Conservation (phyloP, 2,113 vertebrate genomes). For the zebrafish (Danio rerio) region GRCz12tu NC_133181.1:52214001-52214500, state of each 20-base stretch:
- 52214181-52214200: neutral
- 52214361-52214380: slow-evolving; percentile 91
- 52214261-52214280: slow-evolving; percentile 64
- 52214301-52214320: slow-evolving; percentile 66
- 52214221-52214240: slow-evolving; percentile 59
- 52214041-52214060: slow-evolving; percentile 11
- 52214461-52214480: neutral
- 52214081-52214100: slow-evolving; percentile 80
- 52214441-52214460: neutral
- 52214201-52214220: slow-evolving; percentile 20
- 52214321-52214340: slow-evolving; percentile 71
- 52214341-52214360: slow-evolving; percentile 83
- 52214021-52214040: neutral
- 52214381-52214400: slow-evolving; percentile 69
- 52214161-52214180: slow-evolving; percentile 34
- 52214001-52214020: slow-evolving; percentile 21
- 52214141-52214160: slow-evolving; percentile 59
- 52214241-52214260: slow-evolving; percentile 64
- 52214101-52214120: slow-evolving; percentile 86
- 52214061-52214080: neutral
- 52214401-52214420: no score
- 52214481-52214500: neutral
- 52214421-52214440: neutral
- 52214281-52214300: slow-evolving; percentile 63
- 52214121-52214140: slow-evolving; percentile 72